These are phyloP conservation scores for Callipepla squamata DNA, from an alignment of 2,113 vertebrate genomes.

Conservation along the genomic window DNA sequence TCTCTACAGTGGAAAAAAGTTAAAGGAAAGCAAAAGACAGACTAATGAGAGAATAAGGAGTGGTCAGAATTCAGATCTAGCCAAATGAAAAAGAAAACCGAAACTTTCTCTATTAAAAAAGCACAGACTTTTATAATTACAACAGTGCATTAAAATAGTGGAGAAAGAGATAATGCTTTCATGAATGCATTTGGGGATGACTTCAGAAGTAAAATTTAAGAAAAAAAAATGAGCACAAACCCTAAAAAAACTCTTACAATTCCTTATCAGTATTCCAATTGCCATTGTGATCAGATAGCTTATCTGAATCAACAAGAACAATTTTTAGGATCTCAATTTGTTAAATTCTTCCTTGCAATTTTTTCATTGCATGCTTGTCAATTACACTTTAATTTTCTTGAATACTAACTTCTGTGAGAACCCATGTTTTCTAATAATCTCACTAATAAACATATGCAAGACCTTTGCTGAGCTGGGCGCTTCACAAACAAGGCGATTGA, in stretches of 20 bases:
- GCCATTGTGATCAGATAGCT: background rate
- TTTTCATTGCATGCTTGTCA: background rate
- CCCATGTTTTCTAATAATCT: background rate
- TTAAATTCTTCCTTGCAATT: background rate
- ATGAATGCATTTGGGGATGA: background rate
- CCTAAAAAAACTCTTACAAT: background rate
- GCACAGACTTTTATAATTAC: background rate
- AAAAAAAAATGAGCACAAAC: background rate
- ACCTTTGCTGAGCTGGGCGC: background rate
- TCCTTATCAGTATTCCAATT: background rate
- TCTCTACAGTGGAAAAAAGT: background rate
- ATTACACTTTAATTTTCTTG: background rate
- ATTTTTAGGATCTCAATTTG: background rate
- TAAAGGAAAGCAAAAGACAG: background rate
- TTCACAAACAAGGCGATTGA: background rate
- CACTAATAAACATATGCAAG: background rate
- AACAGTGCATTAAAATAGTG: background rate
- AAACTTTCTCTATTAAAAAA: background rate
- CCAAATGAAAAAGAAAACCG: background rate
- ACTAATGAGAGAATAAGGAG: background rate
- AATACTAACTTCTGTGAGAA: constrained; percentile 15
- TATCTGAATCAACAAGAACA: background rate
- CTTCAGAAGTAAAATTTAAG: background rate
- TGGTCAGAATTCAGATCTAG: background rate
- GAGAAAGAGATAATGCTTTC: background rate